These are phyloP conservation scores for Beris morrisii DNA, from an alignment of 2,888 invertebrate species.

Conservation along the genomic window DNA sequence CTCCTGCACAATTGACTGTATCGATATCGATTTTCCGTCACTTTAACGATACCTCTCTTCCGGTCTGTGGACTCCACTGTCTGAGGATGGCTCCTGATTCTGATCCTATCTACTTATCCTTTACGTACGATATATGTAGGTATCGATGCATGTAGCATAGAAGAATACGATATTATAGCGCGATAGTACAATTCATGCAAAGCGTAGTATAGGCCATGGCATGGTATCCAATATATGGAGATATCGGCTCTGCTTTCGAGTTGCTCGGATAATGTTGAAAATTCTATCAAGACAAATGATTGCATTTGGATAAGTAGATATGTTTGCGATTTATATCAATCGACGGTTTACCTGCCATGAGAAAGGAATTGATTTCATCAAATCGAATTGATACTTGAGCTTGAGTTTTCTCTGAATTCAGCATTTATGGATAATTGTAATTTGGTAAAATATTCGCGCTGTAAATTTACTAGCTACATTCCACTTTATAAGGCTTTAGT, in stretches of 20 bases:
- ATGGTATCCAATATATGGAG: not conserved
- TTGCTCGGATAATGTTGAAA: constrained; percentile 26
- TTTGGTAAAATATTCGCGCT: too few species aligned
- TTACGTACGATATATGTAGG: not conserved
- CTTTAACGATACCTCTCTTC: constrained; percentile 16
- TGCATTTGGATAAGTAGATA: constrained; percentile 36
- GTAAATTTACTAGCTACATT: too few species aligned
- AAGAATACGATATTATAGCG: not conserved
- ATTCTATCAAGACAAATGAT: constrained; percentile 36
- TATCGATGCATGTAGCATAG: not conserved
- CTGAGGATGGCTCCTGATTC: constrained; percentile 2
- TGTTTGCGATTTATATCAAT: constrained; percentile 36
- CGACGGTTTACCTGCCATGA: constrained; percentile 24
- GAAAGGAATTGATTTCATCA: constrained; percentile 34
- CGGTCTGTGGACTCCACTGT: not conserved
- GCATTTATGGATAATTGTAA: too few species aligned
- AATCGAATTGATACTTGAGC: constrained; percentile 24
- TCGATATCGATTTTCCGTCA: constrained; percentile 36
- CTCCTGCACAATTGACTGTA: constrained; percentile 34
- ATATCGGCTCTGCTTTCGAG: too few species aligned
- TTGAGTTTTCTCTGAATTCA: not conserved
- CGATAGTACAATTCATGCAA: not conserved
- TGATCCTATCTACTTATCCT: not conserved
- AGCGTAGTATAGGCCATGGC: not conserved
- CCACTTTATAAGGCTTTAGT: too few species aligned